These are phyloP conservation scores for Nothoprocta pentlandii DNA, from an alignment of 2,113 vertebrate species.

Conservation along the genomic window DNA sequence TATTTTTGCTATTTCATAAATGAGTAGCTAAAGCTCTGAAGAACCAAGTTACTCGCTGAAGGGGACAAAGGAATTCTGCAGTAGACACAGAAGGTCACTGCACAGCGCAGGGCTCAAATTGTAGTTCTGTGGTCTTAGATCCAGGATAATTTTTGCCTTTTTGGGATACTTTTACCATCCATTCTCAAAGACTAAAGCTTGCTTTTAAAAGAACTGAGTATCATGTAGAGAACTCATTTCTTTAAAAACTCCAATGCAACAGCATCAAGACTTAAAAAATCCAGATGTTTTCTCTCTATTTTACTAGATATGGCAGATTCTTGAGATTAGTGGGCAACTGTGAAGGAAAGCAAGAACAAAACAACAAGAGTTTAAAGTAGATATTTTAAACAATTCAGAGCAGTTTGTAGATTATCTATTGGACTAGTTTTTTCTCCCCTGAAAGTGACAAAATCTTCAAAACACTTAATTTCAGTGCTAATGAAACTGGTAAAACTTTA, in stretches of 20 bases:
- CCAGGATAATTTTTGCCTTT: not conserved
- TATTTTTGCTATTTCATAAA: not conserved
- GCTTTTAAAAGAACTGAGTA: not conserved
- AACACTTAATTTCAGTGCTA: slow-evolving; percentile 12
- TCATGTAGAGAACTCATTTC: not conserved
- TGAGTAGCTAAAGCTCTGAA: not conserved
- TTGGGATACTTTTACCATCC: not conserved
- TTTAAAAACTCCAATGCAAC: not conserved
- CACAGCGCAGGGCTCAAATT: not conserved
- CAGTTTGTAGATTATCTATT: not conserved
- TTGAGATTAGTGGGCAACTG: not conserved
- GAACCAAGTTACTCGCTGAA: slow-evolving; percentile 16
- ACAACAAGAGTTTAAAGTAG: not conserved
- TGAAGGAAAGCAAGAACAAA: not conserved
- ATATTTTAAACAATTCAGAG: not conserved
- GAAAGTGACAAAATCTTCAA: not conserved
- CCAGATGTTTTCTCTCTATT: not conserved
- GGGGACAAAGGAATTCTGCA: not conserved
- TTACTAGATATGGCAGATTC: not conserved
- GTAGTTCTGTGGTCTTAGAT: not conserved
- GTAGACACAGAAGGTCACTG: not conserved
- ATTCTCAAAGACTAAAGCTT: slow-evolving; percentile 36
- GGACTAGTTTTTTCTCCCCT: not conserved
- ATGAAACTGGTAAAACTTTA: not conserved
- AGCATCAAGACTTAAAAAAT: not conserved